phyloP scores from a whole-genome alignment of 2,113 vertebrate genomes.

The Phocoena sinus region DNA sequence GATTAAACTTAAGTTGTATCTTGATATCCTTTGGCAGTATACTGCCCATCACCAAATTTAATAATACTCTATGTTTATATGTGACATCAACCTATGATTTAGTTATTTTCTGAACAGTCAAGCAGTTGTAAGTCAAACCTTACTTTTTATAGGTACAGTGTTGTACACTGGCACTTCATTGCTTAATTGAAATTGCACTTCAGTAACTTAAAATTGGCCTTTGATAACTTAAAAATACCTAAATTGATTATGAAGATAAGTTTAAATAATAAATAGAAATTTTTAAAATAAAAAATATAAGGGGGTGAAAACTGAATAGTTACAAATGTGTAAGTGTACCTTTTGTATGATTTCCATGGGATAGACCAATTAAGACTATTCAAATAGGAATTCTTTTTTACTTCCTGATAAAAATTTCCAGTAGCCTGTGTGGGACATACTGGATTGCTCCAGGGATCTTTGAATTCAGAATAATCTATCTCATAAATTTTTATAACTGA shows the following conservation, averaged over 20 bases:
- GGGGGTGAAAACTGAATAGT: neutral
- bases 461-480: slow-evolving; percentile 21
- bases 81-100: neutral
- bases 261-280: neutral
- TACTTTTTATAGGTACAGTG: neutral
- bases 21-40: slow-evolving; percentile 2
- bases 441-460: neutral
- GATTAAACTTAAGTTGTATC: neutral
- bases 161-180: neutral
- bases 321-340: neutral
- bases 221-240: neutral
- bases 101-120: neutral
- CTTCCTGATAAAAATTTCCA: neutral
- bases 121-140: neutral
- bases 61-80: slow-evolving; percentile 1
- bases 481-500: neutral
- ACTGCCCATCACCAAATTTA: neutral
- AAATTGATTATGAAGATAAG: neutral
- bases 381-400: slow-evolving; percentile 1
- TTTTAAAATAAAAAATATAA: neutral
- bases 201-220: neutral
- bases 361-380: neutral
- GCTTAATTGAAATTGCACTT: neutral
- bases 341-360: neutral
- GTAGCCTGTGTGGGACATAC: neutral